Conservation (phyloP, 1,140 invertebrate species). For the Ostrea edulis region DNA sequence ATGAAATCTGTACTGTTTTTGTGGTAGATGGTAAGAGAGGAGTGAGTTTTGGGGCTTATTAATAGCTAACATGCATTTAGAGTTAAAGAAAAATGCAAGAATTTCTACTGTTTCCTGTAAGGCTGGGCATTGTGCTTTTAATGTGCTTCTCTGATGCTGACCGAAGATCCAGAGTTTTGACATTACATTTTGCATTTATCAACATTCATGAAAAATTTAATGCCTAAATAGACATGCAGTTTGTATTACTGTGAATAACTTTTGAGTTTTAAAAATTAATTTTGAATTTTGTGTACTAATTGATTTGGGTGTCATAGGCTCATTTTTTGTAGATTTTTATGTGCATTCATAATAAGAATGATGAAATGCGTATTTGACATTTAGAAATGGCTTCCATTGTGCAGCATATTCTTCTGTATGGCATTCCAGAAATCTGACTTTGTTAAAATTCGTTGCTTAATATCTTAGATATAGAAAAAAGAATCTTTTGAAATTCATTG, state of each 20-base stretch:
- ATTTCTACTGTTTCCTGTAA: neutral
- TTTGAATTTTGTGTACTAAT: neutral
- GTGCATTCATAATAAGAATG: neutral
- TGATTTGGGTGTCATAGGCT: neutral
- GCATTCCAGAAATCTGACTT: too few relatives aligned
- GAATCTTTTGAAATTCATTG: too few relatives aligned
- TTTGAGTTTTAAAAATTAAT: too few relatives aligned
- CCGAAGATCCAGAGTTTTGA: neutral
- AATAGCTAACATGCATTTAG: constrained; percentile 14
- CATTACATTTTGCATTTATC: neutral
- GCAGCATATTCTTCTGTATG: neutral
- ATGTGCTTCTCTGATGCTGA: neutral
- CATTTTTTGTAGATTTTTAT: neutral
- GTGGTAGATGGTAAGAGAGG: constrained; percentile 42
- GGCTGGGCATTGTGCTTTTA: neutral
- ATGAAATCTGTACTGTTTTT: constrained; percentile 26
- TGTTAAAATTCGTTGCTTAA: too few relatives aligned
- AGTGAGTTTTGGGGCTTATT: neutral
- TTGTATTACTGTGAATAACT: too few relatives aligned
- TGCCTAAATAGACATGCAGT: too few relatives aligned
- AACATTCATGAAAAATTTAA: neutral
- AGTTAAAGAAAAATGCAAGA: neutral
- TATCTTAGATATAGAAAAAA: too few relatives aligned
- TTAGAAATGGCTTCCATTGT: constrained; percentile 3
- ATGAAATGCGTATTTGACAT: neutral